A percentile compares a stretch with the other conserved stretches of the same genome.
These are phyloP conservation scores for Squalus acanthias DNA, from an alignment of 2,797 vertebrate species.

Conservation along the genomic window DNA sequence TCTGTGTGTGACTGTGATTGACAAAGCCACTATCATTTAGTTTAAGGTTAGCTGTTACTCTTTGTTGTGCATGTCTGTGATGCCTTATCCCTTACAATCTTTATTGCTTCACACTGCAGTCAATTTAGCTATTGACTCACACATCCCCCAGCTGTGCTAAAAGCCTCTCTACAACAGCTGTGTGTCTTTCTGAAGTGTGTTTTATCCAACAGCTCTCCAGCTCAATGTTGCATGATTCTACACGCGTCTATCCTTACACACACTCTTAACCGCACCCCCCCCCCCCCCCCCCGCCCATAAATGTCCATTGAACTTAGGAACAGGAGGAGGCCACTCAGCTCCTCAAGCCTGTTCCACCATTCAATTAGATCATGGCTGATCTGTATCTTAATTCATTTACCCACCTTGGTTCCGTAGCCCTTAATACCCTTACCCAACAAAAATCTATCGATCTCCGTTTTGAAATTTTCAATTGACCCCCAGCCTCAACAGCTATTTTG, in stretches of 20 bases:
- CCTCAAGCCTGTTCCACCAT: not conserved
- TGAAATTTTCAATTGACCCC: not conserved
- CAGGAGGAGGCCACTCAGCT: not conserved
- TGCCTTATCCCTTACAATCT: not conserved
- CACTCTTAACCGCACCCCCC: no score
- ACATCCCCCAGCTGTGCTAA: not conserved
- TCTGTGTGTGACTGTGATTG: not conserved
- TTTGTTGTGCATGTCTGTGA: not conserved
- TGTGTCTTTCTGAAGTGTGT: not conserved
- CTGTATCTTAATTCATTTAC: not conserved
- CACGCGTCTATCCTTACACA: not conserved
- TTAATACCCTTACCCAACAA: not conserved
- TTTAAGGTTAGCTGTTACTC: not conserved
- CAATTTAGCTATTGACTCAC: not conserved
- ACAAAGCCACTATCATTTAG: not conserved
- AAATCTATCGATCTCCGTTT: not conserved
- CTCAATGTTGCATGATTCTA: not conserved
- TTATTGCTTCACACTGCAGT: not conserved
- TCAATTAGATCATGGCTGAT: not conserved
- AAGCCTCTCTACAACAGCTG: not conserved
- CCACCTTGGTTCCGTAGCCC: not conserved
- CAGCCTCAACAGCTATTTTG: not conserved
- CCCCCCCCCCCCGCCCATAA: not conserved
- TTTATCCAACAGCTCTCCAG: not conserved
- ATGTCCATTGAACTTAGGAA: not conserved